These are phyloP conservation scores for Mustela nigripes DNA, from an alignment of 2,113 vertebrate genomes.

Conservation along the genomic window DNA sequence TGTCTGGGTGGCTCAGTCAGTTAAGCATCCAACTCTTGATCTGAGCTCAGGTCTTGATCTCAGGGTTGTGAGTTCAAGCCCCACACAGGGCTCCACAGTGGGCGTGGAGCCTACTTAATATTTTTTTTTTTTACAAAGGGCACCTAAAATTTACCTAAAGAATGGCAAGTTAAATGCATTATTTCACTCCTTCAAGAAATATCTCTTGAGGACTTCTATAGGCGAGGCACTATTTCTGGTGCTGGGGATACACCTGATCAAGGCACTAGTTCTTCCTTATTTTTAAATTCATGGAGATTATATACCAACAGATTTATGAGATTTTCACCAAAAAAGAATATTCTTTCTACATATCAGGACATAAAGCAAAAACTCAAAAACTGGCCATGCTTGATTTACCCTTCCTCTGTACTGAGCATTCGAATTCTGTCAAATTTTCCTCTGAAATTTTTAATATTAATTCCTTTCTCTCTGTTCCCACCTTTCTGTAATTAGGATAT, in stretches of 20 bases:
- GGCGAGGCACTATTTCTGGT: background rate
- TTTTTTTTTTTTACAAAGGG: no score
- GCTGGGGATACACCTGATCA: background rate
- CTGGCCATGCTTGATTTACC: background rate
- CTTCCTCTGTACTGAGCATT: background rate
- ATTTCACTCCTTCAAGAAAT: background rate
- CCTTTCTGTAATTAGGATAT: background rate
- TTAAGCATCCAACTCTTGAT: no score
- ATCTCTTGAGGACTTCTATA: background rate
- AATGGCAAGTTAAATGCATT: background rate
- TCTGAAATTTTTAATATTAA: constrained; percentile 6
- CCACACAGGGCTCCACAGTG: no score
- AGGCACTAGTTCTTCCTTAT: background rate
- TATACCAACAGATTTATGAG: background rate
- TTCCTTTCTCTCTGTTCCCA: constrained; percentile 15
- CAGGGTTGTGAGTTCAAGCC: no score
- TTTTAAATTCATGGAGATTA: background rate
- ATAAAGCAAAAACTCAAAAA: constrained; percentile 23
- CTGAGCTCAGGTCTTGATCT: no score
- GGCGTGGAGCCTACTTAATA: no score
- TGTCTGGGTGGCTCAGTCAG: no score
- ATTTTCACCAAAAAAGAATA: constrained; percentile 19
- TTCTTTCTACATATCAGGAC: background rate
- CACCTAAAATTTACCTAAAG: background rate
- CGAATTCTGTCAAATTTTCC: background rate